Evolutionary conservation across 37 sponge, comb jelly and placozoan genomes (phyloP), one percentile per base, ranked within the genome.

Genomic region (Ephydatia muelleri): DNA sequence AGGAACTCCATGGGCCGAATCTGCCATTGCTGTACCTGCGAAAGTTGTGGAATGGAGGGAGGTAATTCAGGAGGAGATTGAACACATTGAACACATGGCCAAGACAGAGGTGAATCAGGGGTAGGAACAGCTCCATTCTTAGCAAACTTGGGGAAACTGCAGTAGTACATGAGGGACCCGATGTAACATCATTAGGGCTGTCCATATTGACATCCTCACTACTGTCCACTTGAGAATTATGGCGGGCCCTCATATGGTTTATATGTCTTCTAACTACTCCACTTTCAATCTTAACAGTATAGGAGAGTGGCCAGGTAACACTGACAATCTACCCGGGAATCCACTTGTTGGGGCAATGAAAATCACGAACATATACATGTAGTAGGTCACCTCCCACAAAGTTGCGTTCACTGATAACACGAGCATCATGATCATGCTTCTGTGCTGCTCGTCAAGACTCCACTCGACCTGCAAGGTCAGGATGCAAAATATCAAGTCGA

Each of bases 321-420:
- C 68, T 71, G 1, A 27, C 31, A 30, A 85, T 65, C 2, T 8
- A 43, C 23, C 86, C 86, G 19, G 79, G 79, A 26, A 79, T 30
- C 80, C 86, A 85, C 2, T 14, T 67, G 32, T 40, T 21, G 25
- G 37, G 35, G 29, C 14, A 65, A 22, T 9, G 39, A 80, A 77
- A 85, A 77, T 85, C 49, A 39, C 40, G 27, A 43, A 73, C 86
- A 85, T 79, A 85, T 14, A 85, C 86, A 85, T 79, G 79, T 14
- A 85, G 80, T 79, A 23, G 25, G 36, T 85, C 79, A 30, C 80
- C 86, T 5, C 28, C 72, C 1, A 29, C 65, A 70, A 85, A 85
- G 8, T 40, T 78, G 11, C 77, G 37, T 65, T 57, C 57, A 57
- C 57, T 57, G 57, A 57, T 57, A 57, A 14, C 29, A 21, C 16